phyloP scores from a whole-genome alignment of 2,113 vertebrate species.

The Lates calcarifer region DNA sequence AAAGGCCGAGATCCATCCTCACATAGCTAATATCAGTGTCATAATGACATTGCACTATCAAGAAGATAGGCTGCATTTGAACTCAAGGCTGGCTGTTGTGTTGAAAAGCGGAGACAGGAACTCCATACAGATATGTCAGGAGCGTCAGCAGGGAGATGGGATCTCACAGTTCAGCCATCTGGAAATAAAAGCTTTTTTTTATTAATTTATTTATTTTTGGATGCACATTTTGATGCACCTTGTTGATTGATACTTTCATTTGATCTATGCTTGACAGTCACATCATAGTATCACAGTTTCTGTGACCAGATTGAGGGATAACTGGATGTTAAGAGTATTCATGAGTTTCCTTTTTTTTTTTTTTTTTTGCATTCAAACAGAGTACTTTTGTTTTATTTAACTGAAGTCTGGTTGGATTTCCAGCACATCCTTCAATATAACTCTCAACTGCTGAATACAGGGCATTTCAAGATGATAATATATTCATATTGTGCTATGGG shows the following conservation, averaged over 20 bases:
- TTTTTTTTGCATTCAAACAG: slow-evolving; percentile 13
- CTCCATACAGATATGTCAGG: slow-evolving; percentile 34
- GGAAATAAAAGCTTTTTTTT: slow-evolving; percentile 42
- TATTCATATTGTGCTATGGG: slow-evolving; percentile 68
- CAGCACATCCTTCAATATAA: slow-evolving; percentile 43
- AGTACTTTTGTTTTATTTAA: slow-evolving; percentile 64
- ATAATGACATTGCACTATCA: slow-evolving; percentile 37
- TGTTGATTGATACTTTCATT: slow-evolving; percentile 23
- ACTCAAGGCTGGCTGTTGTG: slow-evolving; percentile 19
- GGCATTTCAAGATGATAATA: slow-evolving; percentile 66
- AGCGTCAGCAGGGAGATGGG: neutral
- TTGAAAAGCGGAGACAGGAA: slow-evolving; percentile 31
- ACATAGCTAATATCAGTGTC: slow-evolving; percentile 44
- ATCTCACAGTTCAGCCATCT: neutral
- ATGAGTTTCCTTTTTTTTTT: slow-evolving; percentile 5
- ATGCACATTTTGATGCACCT: neutral
- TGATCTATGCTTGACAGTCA: slow-evolving; percentile 19
- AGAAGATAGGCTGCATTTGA: slow-evolving; percentile 54
- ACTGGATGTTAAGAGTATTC: slow-evolving; percentile 26
- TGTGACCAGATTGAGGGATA: slow-evolving; percentile 3
- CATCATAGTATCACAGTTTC: neutral
- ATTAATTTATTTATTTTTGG: neutral
- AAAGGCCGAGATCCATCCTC: slow-evolving; percentile 47
- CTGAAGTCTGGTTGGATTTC: slow-evolving; percentile 42
- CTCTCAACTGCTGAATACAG: slow-evolving; percentile 45